Evolutionary conservation across 2,113 vertebrate species (phyloP), one percentile per base, ranked within the genome.

Genomic region (Muntiacus muntjak): DNA sequence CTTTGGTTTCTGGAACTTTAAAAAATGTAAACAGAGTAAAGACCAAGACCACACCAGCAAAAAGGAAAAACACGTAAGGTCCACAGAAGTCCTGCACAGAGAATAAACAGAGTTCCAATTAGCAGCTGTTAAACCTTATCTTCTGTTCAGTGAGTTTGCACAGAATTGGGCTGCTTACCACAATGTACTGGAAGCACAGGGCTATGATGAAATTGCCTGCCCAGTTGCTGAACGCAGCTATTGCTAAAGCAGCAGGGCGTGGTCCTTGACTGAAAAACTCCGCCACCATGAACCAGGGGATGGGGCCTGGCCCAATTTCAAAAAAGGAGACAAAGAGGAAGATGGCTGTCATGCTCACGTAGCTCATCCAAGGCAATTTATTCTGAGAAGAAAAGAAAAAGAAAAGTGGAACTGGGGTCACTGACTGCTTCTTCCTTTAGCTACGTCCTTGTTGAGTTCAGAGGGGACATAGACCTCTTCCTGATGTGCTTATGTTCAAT

Each of bases 261-360:
- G 99, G 99, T n/a, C 99, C 99, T 98, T 99, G 99, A 87, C 99
- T 99, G 99, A 99, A 99, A 58, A 99, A 98, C n/a, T 99, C 99
- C 0, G 99, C 99, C 21, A 99, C 99, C 1, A 99, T 99, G 82
- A 99, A 99, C 99, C 99, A 99, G 10, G 99, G 99, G 95, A 99
- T 99, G 3, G 99, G 99, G 57, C 99, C 99, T 0, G 99, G 99
- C 2, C 99, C 99, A 0, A 99, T 99, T 98, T 99, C 99, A 89
- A 99, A 99, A 99, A 99, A 99, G 84, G 99, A 99, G 96, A 99
- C 99, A 1, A 99, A 99, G 93, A 99, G 98, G 98, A 99, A 99
- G 97, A 99, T 99, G 0, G 99, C 99, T 0, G 98, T 87, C 99
- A 99, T 99, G 98, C 99, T 99, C 92, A 99, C 89, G 0, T 99